These are phyloP conservation scores for Dallia pectoralis DNA, from an alignment of 2,797 vertebrate genomes.

Conservation along the genomic window DNA sequence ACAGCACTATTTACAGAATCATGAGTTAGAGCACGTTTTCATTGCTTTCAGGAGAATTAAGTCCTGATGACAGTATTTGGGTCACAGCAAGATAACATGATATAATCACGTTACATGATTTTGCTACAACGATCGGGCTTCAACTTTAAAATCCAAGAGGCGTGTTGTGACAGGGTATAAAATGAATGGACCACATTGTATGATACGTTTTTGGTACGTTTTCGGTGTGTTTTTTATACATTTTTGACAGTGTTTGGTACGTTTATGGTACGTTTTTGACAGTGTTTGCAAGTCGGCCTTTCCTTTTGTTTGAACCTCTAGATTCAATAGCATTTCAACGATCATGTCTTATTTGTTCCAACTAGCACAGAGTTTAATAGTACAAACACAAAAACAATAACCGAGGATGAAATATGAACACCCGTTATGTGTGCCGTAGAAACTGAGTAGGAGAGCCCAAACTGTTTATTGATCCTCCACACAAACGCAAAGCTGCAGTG, in stretches of 20 bases:
- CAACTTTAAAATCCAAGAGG: not conserved
- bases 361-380: not conserved
- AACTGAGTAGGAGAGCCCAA: not conserved
- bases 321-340: not conserved
- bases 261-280: not conserved
- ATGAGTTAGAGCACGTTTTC: not conserved
- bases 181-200: not conserved
- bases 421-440: not conserved
- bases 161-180: not conserved
- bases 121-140: not conserved
- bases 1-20: not conserved
- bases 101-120: not conserved
- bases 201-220: not conserved
- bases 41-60: not conserved
- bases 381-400: not conserved
- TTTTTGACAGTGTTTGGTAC: not conserved
- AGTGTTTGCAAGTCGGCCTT: not conserved
- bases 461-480: not conserved
- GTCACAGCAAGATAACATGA: conserved; percentile 13
- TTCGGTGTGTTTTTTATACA: too few species aligned
- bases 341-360: not conserved
- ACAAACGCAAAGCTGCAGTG: not conserved
- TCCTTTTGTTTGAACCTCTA: not conserved
- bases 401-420: not conserved
- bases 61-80: conserved; percentile 5